Conservation (phyloP, 2,888 invertebrate genomes). For the Acrobasis repandana region DNA sequence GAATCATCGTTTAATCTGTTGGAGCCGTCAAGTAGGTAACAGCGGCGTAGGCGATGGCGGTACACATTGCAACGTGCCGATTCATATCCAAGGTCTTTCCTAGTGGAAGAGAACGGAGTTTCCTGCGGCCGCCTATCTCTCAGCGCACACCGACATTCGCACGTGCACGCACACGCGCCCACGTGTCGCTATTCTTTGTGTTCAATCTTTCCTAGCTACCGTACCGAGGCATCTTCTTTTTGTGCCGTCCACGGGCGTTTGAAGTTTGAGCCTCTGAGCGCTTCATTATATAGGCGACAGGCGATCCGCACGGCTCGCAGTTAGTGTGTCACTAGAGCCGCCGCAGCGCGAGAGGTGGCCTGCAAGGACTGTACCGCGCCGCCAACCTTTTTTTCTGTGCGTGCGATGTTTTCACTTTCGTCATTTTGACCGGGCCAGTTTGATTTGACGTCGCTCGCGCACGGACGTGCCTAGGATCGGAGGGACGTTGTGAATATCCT, state of each 20-base stretch:
- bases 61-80: slow-evolving; percentile 82
- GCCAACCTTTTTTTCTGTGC: slow-evolving; percentile 80
- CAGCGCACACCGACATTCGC: slow-evolving; percentile 71
- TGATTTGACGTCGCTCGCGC: slow-evolving; percentile 80
- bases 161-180: slow-evolving; percentile 76
- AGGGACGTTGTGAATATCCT: slow-evolving; percentile 71
- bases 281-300: slow-evolving; percentile 79
- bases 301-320: slow-evolving; percentile 77
- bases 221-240: slow-evolving; percentile 79
- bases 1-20: slow-evolving; percentile 67
- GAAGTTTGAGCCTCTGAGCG: slow-evolving; percentile 70
- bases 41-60: slow-evolving; percentile 79
- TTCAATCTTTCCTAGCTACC: slow-evolving; percentile 78
- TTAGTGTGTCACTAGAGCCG: slow-evolving; percentile 80
- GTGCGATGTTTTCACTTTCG: slow-evolving; percentile 83
- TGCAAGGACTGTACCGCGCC: slow-evolving; percentile 78
- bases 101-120: slow-evolving; percentile 84
- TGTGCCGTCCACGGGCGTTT: slow-evolving; percentile 74
- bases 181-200: slow-evolving; percentile 78
- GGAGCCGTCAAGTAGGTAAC: slow-evolving; percentile 72
- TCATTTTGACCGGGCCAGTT: slow-evolving; percentile 83
- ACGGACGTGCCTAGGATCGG: slow-evolving; percentile 77
- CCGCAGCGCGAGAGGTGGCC: slow-evolving; percentile 79
- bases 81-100: slow-evolving; percentile 83
- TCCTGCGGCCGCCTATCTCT: slow-evolving; percentile 82